Base-by-base conservation (phyloP, 2,113 vertebrate species). In the Microcebus jonahi region DNA sequence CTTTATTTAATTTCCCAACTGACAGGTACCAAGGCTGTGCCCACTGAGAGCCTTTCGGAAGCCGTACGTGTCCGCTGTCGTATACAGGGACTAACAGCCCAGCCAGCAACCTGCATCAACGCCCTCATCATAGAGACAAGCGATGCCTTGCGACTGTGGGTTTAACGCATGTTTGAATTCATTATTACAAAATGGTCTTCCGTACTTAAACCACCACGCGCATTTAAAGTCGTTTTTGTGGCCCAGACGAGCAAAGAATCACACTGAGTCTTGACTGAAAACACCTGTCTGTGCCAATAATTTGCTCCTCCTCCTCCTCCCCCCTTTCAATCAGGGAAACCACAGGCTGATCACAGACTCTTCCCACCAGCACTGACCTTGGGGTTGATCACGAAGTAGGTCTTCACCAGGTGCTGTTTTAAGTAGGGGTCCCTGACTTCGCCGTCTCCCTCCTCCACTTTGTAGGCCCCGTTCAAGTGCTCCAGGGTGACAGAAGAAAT, bases 331-430 rank as follows among this genome's bases (percentile, higher is more conserved):
- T 71, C 75, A 48, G n/a, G 57, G 61, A 57, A 63, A 68, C 67
- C 55, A 67, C 0, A 39, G 20, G 80, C 31, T 86, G 50, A 86
- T 63, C 36, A 84, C 0, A 59, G 67, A n/a, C 29, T 84, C 23
- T 27, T n/a, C 10, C 15, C 3, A 11, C 34, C 10, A 18, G n/a
- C 88, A 98, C 98, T 97, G 90, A 99, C 99, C 99, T 99, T 99
- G 95, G 99, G 99, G 98, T 99, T 99, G 98, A 99, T 99, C 86
- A 99, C 99, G 85, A 99, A 99, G 97, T 99, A 99, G 94, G 99
- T 99, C 96, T 99, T 99, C 96, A 99, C 99, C 88, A 99, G 98
- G 94, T 99, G 99, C 95, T 99, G 99, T 91, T 99, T 99, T 84
- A 99, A 98, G 97, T 99, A 99, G 6, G 99, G 99, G 96, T 99